phyloP scores from a whole-genome alignment of 1,140 invertebrate genomes.

The Psilanteris sp. region DNA sequence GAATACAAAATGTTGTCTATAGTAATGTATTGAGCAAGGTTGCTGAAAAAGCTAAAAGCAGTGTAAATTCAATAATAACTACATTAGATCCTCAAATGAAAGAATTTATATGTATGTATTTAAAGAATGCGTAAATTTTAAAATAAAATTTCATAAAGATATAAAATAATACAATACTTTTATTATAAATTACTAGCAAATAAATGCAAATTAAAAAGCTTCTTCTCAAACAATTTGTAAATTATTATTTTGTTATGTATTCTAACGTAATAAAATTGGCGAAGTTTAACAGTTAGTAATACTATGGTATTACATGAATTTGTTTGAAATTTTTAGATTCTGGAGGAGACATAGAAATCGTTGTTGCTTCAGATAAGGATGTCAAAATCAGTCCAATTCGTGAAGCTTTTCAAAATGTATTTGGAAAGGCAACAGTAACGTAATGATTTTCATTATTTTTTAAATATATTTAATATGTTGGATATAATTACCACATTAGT shows the following conservation, averaged over 20 bases:
- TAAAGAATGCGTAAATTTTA: too few relatives aligned
- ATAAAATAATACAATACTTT: too few relatives aligned
- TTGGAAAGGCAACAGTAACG: slow-evolving; percentile 89
- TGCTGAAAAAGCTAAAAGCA: slow-evolving; percentile 90
- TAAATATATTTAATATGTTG: too few relatives aligned
- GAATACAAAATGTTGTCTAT: slow-evolving; percentile 78
- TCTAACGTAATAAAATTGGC: too few relatives aligned
- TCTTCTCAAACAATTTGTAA: too few relatives aligned
- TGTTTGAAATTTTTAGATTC: slow-evolving; percentile 82
- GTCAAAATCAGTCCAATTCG: slow-evolving; percentile 87
- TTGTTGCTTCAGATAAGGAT: slow-evolving; percentile 89
- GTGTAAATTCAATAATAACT: slow-evolving; percentile 92
- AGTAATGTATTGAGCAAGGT: slow-evolving; percentile 82
- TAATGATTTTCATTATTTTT: slow-evolving; percentile 79
- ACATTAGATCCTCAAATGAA: slow-evolving; percentile 95
- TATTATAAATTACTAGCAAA: too few relatives aligned
- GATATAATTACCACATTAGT: too few relatives aligned
- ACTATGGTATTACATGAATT: too few relatives aligned
- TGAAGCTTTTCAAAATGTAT: slow-evolving; percentile 90
- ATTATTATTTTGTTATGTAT: too few relatives aligned
- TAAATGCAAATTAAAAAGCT: too few relatives aligned
- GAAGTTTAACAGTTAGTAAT: too few relatives aligned
- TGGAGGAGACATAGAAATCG: slow-evolving; percentile 87
- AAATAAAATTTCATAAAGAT: too few relatives aligned
- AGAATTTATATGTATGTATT: slow-evolving; percentile 88